Percentiles rank a stretch among this genome's conserved stretches.
These are phyloP conservation scores for Paramacrobiotus metropolitanus DNA, from an alignment of 1,140 invertebrate species.

Conservation along the genomic window DNA sequence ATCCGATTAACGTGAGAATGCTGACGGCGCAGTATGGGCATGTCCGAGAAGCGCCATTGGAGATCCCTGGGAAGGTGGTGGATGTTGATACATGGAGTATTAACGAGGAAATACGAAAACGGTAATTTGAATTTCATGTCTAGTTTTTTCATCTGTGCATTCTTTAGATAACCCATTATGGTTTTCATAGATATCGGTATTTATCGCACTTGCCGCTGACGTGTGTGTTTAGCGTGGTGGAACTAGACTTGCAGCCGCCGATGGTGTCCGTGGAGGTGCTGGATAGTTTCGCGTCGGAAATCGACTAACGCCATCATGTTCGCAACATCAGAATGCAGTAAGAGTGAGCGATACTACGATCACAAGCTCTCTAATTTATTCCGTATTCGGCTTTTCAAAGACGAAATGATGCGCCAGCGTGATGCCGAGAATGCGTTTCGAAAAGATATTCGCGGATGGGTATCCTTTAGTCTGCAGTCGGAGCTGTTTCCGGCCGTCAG, in stretches of 20 bases:
- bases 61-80: slow-evolving; percentile 39
- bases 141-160: neutral
- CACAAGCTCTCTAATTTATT: neutral
- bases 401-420: neutral
- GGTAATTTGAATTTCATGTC: slow-evolving; percentile 10
- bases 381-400: neutral
- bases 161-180: slow-evolving; percentile 13
- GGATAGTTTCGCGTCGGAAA: slow-evolving; percentile 17
- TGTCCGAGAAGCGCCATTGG: slow-evolving; percentile 47
- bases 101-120: slow-evolving; percentile 34
- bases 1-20: slow-evolving; percentile 71
- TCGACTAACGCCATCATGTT: neutral
- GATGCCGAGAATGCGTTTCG: neutral
- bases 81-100: slow-evolving; percentile 62
- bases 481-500: neutral
- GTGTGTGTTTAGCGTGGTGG: slow-evolving; percentile 65
- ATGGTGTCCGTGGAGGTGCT: slow-evolving; percentile 34
- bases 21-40: slow-evolving; percentile 58
- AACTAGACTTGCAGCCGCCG: slow-evolving; percentile 49
- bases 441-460: neutral
- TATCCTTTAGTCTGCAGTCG: neutral
- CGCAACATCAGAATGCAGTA: neutral
- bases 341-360: neutral
- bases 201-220: slow-evolving; percentile 66
- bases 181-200: slow-evolving; percentile 31